phyloP scores from a whole-genome alignment of 1,140 invertebrate genomes.

The Hycleus cichorii region DNA sequence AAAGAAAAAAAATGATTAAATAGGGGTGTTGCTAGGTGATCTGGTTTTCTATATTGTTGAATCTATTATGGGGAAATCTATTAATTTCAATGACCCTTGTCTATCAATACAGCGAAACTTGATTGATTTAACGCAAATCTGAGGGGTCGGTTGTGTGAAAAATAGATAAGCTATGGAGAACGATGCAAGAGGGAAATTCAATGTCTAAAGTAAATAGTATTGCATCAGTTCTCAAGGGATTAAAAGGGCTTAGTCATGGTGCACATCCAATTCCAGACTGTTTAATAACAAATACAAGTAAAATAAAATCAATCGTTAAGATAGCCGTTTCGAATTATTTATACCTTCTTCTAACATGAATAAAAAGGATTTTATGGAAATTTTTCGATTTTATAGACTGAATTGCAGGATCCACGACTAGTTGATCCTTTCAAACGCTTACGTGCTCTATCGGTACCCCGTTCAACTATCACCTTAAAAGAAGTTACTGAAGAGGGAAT shows the following conservation, averaged over 20 bases:
- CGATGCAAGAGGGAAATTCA: not conserved
- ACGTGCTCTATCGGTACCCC: constrained; percentile 55
- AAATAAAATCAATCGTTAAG: too few relatives aligned
- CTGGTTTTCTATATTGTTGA: constrained; percentile 4
- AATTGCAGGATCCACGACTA: constrained; percentile 35
- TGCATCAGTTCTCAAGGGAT: constrained; percentile 7
- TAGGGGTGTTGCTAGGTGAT: not conserved
- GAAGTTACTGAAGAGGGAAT: constrained; percentile 69
- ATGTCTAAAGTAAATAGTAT: constrained; percentile 14
- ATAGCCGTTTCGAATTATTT: too few relatives aligned
- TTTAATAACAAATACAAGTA: not conserved
- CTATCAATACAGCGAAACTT: not conserved
- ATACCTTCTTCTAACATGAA: not conserved
- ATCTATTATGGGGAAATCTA: too few relatives aligned
- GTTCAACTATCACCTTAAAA: constrained; percentile 55
- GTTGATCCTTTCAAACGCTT: constrained; percentile 59
- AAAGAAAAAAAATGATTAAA: not conserved
- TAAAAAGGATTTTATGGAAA: not conserved
- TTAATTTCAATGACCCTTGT: too few relatives aligned
- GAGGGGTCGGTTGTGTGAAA: not conserved
- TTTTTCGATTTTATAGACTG: constrained; percentile 22
- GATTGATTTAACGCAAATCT: not conserved
- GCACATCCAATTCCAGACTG: not conserved
- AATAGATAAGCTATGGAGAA: constrained; percentile 10
- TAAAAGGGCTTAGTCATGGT: constrained; percentile 10